phyloP scores from a whole-genome alignment of 2,888 invertebrate genomes.

The Trichacis sp. region DNA sequence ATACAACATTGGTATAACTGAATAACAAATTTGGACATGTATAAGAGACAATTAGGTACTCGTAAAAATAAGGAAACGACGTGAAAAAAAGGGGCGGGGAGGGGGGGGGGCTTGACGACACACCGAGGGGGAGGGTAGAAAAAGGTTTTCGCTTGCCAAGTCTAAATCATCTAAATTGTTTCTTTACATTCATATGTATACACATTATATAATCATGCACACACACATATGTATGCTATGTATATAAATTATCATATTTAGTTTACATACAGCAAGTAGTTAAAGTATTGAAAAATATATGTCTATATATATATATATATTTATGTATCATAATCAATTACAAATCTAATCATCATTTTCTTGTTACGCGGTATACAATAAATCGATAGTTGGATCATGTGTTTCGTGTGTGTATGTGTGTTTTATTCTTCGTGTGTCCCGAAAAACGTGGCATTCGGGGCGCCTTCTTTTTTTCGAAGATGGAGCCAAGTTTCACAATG shows the following conservation, averaged over 20 bases:
- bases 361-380: conserved; percentile 48
- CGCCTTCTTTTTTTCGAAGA: too few relatives aligned
- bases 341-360: conserved; percentile 65
- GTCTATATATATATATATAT: conserved; percentile 30
- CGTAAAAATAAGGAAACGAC: too few relatives aligned
- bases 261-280: conserved; percentile 67
- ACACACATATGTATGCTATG: conserved; percentile 47
- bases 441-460: conserved; percentile 35
- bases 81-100: not conserved
- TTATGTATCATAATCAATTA: conserved; percentile 61
- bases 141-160: conserved; percentile 33
- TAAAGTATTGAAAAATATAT: conserved; percentile 69
- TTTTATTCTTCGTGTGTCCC: conserved; percentile 20
- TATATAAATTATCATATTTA: conserved; percentile 53
- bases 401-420: conserved; percentile 34
- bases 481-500: not conserved
- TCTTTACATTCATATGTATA: conserved; percentile 21
- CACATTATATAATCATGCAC: conserved; percentile 20
- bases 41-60: too few relatives aligned
- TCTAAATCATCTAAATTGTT: conserved; percentile 30
- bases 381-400: conserved; percentile 44
- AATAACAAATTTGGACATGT: not conserved
- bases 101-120: conserved; percentile 25
- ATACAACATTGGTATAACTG: conserved; percentile 1
- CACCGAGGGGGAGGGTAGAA: conserved; percentile 41